phyloP scores from a whole-genome alignment of 2,113 vertebrate genomes.

The Pan troglodytes region DNA sequence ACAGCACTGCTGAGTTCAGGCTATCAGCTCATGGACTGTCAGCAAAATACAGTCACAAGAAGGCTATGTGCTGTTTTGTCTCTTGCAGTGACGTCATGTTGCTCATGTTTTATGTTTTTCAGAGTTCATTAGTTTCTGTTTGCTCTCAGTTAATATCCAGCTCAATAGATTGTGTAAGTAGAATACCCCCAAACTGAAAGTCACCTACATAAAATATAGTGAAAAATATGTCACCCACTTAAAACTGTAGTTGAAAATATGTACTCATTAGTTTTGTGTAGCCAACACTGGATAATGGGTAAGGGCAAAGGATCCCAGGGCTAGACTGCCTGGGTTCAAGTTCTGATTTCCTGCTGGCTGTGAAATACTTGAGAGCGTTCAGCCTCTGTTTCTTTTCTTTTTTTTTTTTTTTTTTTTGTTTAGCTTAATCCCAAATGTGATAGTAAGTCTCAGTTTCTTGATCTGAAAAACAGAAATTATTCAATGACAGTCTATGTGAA shows the following conservation, averaged over 20 bases:
- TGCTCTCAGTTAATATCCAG: background rate
- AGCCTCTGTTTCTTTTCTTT: background rate
- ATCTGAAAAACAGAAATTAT: background rate
- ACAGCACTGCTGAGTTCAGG: no score
- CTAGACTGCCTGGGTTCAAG: background rate
- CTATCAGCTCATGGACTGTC: no score
- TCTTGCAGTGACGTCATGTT: background rate
- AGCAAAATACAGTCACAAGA: no score
- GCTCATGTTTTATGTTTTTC: background rate
- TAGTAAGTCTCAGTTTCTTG: background rate
- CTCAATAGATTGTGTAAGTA: background rate
- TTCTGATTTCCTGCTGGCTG: background rate
- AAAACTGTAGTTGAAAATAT: background rate
- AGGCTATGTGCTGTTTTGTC: no score
- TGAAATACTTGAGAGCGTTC: background rate
- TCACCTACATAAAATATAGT: background rate
- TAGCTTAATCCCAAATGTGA: no score
- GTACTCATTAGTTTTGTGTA: background rate
- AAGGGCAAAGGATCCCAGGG: background rate
- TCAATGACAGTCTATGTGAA: background rate
- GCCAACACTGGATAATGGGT: background rate
- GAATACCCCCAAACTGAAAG: background rate
- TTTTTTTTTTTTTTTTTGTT: background rate
- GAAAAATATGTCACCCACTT: no score
- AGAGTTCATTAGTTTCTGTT: slow-evolving; percentile 22